Conservation (phyloP, 2,797 vertebrate genomes). For the Hippocampus kuda region DNA sequence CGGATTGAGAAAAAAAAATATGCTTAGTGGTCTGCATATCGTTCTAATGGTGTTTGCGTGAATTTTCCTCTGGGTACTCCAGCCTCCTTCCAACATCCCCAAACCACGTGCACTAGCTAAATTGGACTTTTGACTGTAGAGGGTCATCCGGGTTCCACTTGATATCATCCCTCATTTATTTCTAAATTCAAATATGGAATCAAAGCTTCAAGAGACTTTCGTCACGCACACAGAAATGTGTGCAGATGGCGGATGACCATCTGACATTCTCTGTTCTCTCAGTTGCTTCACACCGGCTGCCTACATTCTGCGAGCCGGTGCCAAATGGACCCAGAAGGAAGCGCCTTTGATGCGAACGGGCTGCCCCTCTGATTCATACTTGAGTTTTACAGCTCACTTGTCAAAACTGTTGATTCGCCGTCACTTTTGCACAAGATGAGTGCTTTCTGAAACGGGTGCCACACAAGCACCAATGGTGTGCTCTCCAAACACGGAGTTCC, state of each 20-base stretch:
- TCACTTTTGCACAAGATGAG: slow-evolving; percentile 47
- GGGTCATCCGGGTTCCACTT: not conserved
- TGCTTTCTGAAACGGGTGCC: slow-evolving; percentile 56
- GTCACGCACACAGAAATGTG: slow-evolving; percentile 16
- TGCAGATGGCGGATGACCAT: slow-evolving; percentile 17
- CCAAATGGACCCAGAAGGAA: slow-evolving; percentile 61
- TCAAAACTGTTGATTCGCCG: slow-evolving; percentile 65
- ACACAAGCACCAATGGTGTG: slow-evolving; percentile 60
- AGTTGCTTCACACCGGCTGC: slow-evolving; percentile 52
- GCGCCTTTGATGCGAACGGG: slow-evolving; percentile 57
- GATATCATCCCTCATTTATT: not conserved
- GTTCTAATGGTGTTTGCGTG: too few species aligned
- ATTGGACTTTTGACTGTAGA: not conserved
- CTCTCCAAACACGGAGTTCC: slow-evolving; percentile 57
- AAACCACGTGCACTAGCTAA: not conserved
- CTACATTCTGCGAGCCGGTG: slow-evolving; percentile 59
- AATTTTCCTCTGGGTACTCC: too few species aligned
- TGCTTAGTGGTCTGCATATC: too few species aligned
- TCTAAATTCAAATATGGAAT: slow-evolving; percentile 10
- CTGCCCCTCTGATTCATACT: slow-evolving; percentile 44
- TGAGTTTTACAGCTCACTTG: slow-evolving; percentile 60
- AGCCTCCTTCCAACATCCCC: not conserved
- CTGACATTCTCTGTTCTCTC: slow-evolving; percentile 28
- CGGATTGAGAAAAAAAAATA: too few species aligned
- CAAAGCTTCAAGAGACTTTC: not conserved